These are phyloP conservation scores for Platysteira castanea DNA, from an alignment of 2,113 vertebrate genomes.

Conservation along the genomic window DNA sequence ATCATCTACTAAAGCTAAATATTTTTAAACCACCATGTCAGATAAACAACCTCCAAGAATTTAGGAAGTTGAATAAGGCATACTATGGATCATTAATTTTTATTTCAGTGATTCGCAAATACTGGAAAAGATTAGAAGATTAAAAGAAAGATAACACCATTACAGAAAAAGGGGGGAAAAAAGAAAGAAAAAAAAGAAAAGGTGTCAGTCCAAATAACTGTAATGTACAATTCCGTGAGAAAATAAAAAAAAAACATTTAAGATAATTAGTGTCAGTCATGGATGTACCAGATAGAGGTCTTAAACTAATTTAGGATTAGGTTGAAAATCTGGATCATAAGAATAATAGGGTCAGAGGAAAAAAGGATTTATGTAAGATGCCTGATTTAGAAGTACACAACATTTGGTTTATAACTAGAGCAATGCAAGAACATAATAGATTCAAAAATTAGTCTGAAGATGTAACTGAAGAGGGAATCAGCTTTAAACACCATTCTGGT, in stretches of 20 bases:
- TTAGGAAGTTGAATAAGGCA: neutral
- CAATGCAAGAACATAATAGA: neutral
- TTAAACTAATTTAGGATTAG: slow-evolving; percentile 11
- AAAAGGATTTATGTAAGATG: neutral
- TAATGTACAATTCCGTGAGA: neutral
- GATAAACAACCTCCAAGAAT: neutral
- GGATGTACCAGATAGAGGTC: neutral
- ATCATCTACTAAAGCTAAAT: neutral
- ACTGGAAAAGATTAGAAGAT: neutral
- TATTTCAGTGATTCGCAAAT: neutral
- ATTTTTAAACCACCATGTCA: slow-evolving; percentile 17
- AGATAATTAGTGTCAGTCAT: neutral
- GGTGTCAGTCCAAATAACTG: neutral
- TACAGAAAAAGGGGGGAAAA: too few species aligned
- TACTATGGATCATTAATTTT: neutral
- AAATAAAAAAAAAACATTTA: neutral
- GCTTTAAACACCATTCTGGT: neutral
- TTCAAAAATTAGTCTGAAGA: neutral
- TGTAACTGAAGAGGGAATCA: neutral
- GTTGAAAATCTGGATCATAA: slow-evolving; percentile 7
- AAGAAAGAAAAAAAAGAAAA: neutral
- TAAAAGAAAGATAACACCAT: neutral
- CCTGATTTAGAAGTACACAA: neutral
- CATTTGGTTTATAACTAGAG: neutral
- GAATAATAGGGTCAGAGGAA: neutral